Conservation (phyloP, 2,797 vertebrate species). For the Ctenopoma kingsleyae region DNA sequence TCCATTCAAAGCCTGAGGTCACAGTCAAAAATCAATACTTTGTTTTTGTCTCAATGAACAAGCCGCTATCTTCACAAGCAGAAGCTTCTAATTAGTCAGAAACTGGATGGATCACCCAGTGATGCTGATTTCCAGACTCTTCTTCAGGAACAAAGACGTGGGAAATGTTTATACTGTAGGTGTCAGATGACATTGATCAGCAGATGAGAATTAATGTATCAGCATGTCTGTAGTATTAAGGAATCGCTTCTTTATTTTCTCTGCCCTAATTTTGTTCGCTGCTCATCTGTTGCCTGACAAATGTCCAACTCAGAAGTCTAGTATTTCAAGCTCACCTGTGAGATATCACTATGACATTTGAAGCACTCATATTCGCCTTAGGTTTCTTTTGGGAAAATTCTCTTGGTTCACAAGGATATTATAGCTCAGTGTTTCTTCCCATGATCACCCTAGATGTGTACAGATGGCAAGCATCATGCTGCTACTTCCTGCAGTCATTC, state of each 20-base stretch:
- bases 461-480: conserved; percentile 63
- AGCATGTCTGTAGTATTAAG: conserved; percentile 1
- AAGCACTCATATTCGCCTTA: conserved; percentile 42
- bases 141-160: conserved; percentile 1
- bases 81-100: conserved; percentile 39
- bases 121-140: conserved; percentile 11
- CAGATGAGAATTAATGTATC: background rate
- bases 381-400: conserved; percentile 22
- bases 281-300: conserved; percentile 45
- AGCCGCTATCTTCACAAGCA: conserved; percentile 53
- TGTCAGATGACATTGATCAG: conserved; percentile 4
- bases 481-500: conserved; percentile 56
- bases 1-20: conserved; percentile 50
- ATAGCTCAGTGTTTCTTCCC: conserved; percentile 24
- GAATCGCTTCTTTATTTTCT: conserved; percentile 9
- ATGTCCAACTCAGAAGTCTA: conserved; percentile 54
- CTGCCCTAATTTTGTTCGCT: conserved; percentile 9
- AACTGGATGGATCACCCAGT: conserved; percentile 12
- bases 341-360: conserved; percentile 58
- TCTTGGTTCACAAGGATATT: conserved; percentile 25
- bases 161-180: conserved; percentile 22
- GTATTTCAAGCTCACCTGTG: conserved; percentile 68
- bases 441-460: conserved; percentile 40
- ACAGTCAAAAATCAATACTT: conserved; percentile 65
- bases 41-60: conserved; percentile 40